These are phyloP conservation scores for Alcis repandata DNA, from an alignment of 2,888 invertebrate genomes.

Conservation along the genomic window DNA sequence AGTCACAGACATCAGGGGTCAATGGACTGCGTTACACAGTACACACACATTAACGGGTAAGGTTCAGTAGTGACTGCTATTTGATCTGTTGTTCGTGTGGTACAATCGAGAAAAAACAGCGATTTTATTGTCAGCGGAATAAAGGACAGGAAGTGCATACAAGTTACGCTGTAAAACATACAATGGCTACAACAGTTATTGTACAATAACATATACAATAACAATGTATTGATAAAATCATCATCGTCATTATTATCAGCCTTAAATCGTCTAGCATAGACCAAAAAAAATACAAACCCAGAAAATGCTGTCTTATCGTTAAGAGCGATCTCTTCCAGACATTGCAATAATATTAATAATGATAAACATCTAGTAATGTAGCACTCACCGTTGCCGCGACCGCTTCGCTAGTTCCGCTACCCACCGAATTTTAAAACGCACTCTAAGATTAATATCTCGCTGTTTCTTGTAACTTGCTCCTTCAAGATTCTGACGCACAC, in stretches of 20 bases:
- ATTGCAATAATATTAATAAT: no score
- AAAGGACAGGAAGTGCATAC: not conserved
- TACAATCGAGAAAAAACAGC: slow-evolving; percentile 25
- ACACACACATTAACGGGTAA: slow-evolving; percentile 34
- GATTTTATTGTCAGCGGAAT: not conserved
- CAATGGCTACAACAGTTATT: not conserved
- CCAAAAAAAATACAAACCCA: no score
- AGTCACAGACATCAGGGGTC: slow-evolving; percentile 42
- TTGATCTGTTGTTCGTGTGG: slow-evolving; percentile 39
- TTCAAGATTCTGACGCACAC: slow-evolving; percentile 38
- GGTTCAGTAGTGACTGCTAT: slow-evolving; percentile 28
- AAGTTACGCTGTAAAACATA: not conserved
- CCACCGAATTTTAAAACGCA: no score
- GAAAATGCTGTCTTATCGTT: no score
- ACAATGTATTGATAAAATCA: no score
- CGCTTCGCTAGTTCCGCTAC: no score
- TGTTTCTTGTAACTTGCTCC: slow-evolving; percentile 42
- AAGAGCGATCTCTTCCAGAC: no score
- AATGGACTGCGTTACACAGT: slow-evolving; percentile 59
- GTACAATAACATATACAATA: no score
- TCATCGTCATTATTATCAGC: no score
- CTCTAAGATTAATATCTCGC: slow-evolving; percentile 18
- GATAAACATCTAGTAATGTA: no score
- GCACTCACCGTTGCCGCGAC: no score
- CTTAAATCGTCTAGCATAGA: no score